These are phyloP conservation scores for Scarus forsteni DNA, from an alignment of 2,797 vertebrate genomes.

Conservation along the genomic window DNA sequence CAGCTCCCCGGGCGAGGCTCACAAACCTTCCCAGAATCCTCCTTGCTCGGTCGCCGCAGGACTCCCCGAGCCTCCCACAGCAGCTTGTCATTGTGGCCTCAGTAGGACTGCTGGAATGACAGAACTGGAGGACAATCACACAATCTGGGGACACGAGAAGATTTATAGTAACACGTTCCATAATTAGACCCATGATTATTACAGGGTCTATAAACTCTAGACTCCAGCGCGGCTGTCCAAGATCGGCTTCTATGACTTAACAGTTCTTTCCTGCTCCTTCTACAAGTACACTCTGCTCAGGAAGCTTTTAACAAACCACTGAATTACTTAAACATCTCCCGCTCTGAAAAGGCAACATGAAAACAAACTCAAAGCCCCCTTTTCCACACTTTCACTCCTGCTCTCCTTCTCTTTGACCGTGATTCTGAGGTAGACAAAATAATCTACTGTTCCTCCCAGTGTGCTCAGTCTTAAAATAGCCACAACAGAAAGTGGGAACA, in stretches of 20 bases:
- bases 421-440: constrained; percentile 55
- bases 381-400: constrained; percentile 24
- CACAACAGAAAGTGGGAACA: constrained; percentile 54
- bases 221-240: constrained; percentile 63
- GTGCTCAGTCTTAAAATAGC: constrained; percentile 52
- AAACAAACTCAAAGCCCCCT: constrained; percentile 8
- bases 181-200: constrained; percentile 83
- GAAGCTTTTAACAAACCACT: constrained; percentile 9
- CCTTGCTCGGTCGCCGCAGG: constrained; percentile 60
- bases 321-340: constrained; percentile 39
- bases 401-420: constrained; percentile 27
- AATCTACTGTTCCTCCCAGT: constrained; percentile 36
- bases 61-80: constrained; percentile 47
- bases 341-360: constrained; percentile 15
- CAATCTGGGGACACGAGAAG: constrained; percentile 50
- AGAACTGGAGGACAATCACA: constrained; percentile 65
- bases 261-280: constrained; percentile 51
- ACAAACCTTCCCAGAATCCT: constrained; percentile 70
- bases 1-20: constrained; percentile 59
- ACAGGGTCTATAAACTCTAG: constrained; percentile 73
- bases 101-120: constrained; percentile 40
- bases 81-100: constrained; percentile 77
- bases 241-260: constrained; percentile 53
- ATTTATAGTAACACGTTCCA: constrained; percentile 82
- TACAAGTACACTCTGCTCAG: constrained; percentile 37